Conservation (phyloP, 2,797 vertebrate genomes). For the Thalassophryne amazonica region DNA sequence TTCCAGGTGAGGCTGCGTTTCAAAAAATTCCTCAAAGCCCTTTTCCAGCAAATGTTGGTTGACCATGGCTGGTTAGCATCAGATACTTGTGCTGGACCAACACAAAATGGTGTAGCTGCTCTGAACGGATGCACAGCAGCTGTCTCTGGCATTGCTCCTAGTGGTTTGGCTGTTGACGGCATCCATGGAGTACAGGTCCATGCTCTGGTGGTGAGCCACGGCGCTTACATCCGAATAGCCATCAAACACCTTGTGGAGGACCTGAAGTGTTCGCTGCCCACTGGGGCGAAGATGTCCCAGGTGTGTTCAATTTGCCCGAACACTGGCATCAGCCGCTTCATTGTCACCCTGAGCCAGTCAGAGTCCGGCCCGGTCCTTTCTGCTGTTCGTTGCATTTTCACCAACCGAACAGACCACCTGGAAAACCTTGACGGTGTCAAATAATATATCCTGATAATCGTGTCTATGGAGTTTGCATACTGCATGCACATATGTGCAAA, state of each 20-base stretch:
- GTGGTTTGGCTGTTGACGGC: slow-evolving; percentile 21
- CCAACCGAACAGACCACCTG: slow-evolving; percentile 88
- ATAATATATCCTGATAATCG: not conserved
- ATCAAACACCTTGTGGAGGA: slow-evolving; percentile 86
- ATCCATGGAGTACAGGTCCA: slow-evolving; percentile 63
- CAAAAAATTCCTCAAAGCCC: slow-evolving; percentile 85
- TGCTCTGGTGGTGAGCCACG: slow-evolving; percentile 89
- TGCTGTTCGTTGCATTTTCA: slow-evolving; percentile 81
- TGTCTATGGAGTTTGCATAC: not conserved
- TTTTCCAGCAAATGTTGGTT: slow-evolving; percentile 79
- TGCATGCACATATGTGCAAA: not conserved
- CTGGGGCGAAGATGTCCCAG: slow-evolving; percentile 76
- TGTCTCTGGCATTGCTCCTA: slow-evolving; percentile 1
- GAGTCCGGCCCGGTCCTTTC: slow-evolving; percentile 57
- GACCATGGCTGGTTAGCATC: slow-evolving; percentile 49
- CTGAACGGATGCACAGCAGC: not conserved
- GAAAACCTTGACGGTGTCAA: slow-evolving; percentile 31
- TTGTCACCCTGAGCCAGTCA: slow-evolving; percentile 71
- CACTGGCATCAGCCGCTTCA: slow-evolving; percentile 88
- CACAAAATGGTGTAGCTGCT: not conserved
- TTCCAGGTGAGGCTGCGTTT: slow-evolving; percentile 86
- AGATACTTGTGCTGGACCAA: not conserved
- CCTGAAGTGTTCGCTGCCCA: slow-evolving; percentile 80
- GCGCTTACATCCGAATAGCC: slow-evolving; percentile 89
- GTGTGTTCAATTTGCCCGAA: slow-evolving; percentile 87